These are phyloP conservation scores for Vombatus ursinus DNA, from an alignment of 2,113 vertebrate species.

Conservation along the genomic window DNA sequence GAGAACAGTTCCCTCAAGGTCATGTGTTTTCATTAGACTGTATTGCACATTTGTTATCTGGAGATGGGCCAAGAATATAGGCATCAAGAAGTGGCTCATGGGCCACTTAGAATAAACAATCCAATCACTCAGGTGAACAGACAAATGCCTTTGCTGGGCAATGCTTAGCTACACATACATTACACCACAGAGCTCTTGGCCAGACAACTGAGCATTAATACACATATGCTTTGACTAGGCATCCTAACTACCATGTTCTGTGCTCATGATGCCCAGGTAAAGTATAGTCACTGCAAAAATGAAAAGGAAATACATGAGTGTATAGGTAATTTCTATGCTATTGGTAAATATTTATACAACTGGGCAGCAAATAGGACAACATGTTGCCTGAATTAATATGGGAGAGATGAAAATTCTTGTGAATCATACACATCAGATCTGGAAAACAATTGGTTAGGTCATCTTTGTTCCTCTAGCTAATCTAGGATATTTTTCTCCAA, in stretches of 20 bases:
- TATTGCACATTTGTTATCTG: neutral
- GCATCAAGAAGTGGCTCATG: slow-evolving; percentile 39
- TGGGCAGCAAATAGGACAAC: neutral
- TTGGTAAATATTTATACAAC: neutral
- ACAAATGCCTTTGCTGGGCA: slow-evolving; percentile 23
- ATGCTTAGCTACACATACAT: neutral
- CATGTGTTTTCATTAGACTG: neutral
- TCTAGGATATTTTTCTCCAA: neutral
- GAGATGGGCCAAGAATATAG: neutral
- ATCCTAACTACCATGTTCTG: neutral
- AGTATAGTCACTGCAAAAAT: neutral
- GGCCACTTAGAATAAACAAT: slow-evolving; percentile 58
- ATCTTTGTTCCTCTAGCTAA: neutral
- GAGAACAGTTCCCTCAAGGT: neutral
- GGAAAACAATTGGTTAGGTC: neutral
- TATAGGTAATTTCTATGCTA: neutral
- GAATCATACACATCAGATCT: neutral
- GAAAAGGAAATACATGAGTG: neutral
- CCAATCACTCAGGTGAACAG: slow-evolving; percentile 49
- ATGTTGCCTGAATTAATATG: neutral
- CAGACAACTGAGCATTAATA: neutral
- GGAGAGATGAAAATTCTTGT: neutral
- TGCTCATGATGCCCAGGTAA: accelerated
- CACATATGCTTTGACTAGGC: neutral
- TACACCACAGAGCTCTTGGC: neutral